phyloP scores from a whole-genome alignment of 92 coral and sea anemone species.

The Bergia sp. region DNA sequence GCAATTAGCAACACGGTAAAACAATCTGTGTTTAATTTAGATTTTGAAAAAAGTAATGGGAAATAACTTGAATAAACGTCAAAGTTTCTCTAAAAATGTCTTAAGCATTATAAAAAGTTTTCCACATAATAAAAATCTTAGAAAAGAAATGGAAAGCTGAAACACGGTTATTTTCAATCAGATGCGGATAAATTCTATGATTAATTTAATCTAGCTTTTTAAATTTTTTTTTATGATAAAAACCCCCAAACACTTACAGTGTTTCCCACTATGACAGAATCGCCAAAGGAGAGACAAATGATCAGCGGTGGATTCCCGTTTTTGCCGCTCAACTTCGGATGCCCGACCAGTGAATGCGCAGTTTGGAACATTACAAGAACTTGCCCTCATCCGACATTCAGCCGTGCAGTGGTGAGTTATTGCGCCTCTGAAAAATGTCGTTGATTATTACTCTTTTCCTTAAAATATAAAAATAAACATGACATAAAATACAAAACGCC shows the following conservation, averaged over 20 bases:
- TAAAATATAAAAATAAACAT: not conserved
- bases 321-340: not conserved
- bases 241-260: not conserved
- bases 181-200: not conserved
- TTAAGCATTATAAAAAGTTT: conserved; percentile 10
- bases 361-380: not conserved
- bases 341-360: not conserved
- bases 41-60: not conserved
- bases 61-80: conserved; percentile 17
- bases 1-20: too few relatives aligned
- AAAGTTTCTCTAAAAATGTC: not conserved
- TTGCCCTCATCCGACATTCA: conserved; percentile 5
- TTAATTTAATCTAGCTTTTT: too few relatives aligned
- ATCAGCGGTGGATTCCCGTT: not conserved
- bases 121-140: not conserved
- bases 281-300: not conserved
- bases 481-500: not conserved
- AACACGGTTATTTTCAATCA: not conserved
- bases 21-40: too few relatives aligned
- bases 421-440: not conserved
- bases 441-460: not conserved
- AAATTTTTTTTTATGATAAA: too few relatives aligned
- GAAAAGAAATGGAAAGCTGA: not conserved
- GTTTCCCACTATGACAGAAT: not conserved
- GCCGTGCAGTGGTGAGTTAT: not conserved